A percentile compares a stretch with the other conserved stretches of the same genome.
phyloP scores from a whole-genome alignment of 2,888 invertebrate genomes.

The Papilio gigon region DNA sequence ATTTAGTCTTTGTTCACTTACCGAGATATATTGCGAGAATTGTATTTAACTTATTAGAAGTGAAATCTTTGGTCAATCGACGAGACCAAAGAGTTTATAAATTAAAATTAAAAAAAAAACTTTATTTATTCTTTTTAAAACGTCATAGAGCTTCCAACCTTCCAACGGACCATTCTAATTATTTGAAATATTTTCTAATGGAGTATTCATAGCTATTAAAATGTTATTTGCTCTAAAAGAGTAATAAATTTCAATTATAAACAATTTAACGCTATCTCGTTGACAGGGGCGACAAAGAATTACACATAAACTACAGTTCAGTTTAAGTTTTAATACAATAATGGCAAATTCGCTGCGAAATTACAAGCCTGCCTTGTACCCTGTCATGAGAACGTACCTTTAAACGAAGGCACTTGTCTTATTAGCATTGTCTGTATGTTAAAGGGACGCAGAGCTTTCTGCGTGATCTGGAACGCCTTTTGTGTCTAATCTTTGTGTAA shows the following conservation, averaged over 20 bases:
- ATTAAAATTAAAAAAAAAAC: too few species aligned
- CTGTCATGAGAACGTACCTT: slow-evolving; percentile 68
- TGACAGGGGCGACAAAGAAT: slow-evolving; percentile 27
- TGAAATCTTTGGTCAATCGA: too few species aligned
- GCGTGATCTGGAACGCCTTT: slow-evolving; percentile 73
- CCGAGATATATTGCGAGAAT: slow-evolving; percentile 38
- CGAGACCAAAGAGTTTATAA: too few species aligned
- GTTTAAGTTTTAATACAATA: slow-evolving; percentile 34
- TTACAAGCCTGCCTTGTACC: slow-evolving; percentile 57
- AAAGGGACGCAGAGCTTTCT: slow-evolving; percentile 62
- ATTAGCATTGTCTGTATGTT: slow-evolving; percentile 70
- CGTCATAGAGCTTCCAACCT: too few species aligned
- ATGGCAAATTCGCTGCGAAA: slow-evolving; percentile 37
- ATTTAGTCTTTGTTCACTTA: slow-evolving; percentile 17
- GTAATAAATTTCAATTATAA: not conserved
- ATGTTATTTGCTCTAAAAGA: not conserved
- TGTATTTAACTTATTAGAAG: slow-evolving; percentile 1
- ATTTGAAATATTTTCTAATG: too few species aligned
- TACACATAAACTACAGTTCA: slow-evolving; percentile 24
- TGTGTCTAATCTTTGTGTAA: slow-evolving; percentile 56
- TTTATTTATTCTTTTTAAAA: too few species aligned
- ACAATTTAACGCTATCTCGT: not conserved
- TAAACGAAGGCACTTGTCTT: slow-evolving; percentile 66
- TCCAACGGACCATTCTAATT: too few species aligned
- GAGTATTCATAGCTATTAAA: not conserved